A percentile compares a stretch with the other conserved stretches of the same genome.
phyloP scores from a whole-genome alignment of 2,797 vertebrate species.

The Carcharodon carcharias region DNA sequence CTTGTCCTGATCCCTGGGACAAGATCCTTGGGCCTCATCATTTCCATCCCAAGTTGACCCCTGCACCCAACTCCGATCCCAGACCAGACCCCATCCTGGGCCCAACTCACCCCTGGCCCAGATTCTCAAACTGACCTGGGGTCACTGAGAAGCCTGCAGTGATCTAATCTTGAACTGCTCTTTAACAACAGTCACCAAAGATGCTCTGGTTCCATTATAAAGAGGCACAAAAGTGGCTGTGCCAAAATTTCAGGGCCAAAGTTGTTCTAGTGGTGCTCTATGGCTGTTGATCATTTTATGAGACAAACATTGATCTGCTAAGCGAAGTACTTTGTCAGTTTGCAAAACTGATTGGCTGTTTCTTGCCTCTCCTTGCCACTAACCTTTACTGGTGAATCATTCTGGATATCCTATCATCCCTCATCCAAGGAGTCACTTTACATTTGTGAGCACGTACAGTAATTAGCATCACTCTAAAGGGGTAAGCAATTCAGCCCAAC shows the following conservation, averaged over 20 bases:
- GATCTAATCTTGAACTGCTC: background rate
- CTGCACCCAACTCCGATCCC: background rate
- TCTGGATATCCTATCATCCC: too few relatives aligned
- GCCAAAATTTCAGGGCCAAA: background rate
- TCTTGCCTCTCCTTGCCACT: background rate
- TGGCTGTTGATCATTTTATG: background rate
- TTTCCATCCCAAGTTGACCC: background rate
- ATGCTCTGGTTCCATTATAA: background rate
- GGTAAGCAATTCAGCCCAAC: background rate
- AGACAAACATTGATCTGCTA: background rate
- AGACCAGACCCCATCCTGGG: too few relatives aligned
- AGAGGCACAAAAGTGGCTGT: background rate
- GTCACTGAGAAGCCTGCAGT: background rate
- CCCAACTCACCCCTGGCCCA: background rate
- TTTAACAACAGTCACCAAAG: background rate
- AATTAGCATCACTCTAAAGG: too few relatives aligned
- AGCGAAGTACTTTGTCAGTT: background rate
- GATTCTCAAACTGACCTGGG: background rate
- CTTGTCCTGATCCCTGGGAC: too few relatives aligned
- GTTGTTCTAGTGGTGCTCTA: background rate
- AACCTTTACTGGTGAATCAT: too few relatives aligned
- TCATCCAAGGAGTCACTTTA: background rate
- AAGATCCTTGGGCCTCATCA: background rate
- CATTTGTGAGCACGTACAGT: background rate
- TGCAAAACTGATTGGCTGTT: background rate